Evolutionary conservation across 2,797 vertebrate species (phyloP).

Genomic region (Manis crassicaudata): DNA sequence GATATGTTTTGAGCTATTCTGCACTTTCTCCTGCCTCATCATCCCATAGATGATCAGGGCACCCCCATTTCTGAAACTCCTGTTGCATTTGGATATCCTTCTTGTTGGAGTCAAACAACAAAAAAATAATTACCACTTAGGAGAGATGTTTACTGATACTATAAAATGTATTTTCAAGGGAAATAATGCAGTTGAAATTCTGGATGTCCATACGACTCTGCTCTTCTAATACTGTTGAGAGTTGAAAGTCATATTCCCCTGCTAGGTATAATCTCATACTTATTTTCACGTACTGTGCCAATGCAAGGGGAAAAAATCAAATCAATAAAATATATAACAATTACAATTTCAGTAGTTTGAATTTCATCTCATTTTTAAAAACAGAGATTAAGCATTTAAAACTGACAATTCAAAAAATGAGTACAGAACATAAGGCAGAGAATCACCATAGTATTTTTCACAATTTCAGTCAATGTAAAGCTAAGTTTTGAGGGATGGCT

Average conservation of each 20-base stretch:
- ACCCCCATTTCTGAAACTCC: not conserved
- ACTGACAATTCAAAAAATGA: not conserved
- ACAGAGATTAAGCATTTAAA: not conserved
- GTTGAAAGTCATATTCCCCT: not conserved
- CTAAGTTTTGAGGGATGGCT: not conserved
- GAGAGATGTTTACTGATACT: not conserved
- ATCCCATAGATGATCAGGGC: not conserved
- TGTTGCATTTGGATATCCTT: not conserved
- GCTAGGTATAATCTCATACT: not conserved
- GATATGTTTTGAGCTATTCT: not conserved
- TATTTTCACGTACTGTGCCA: not conserved
- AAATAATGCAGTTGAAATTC: not conserved
- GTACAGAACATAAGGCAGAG: not conserved
- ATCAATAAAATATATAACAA: not conserved
- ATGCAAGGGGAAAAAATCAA: not conserved
- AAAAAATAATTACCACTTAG: not conserved
- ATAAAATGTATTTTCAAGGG: not conserved
- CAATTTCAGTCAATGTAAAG: not conserved
- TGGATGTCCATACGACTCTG: not conserved
- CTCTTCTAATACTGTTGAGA: not conserved
- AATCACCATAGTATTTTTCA: not conserved
- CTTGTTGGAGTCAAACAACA: not conserved
- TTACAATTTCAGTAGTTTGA: not conserved
- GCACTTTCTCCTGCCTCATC: not conserved
- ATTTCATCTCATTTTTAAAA: slow-evolving; percentile 12